Evolutionary conservation across 2,888 invertebrate genomes (phyloP), one percentile per base, ranked within the genome.

Genomic region (Metalampra italica): DNA sequence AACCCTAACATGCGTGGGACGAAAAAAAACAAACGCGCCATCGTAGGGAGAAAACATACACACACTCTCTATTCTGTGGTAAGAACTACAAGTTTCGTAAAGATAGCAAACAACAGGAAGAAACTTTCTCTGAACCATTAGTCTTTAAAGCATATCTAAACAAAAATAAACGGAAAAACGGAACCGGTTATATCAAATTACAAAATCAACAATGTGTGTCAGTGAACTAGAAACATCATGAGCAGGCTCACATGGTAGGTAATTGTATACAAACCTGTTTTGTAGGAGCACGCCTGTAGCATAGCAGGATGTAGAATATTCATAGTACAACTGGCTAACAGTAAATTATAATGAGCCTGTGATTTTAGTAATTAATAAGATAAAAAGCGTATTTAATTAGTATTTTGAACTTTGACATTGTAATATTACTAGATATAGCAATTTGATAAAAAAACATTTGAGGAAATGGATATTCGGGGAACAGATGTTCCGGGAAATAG

Each of bases 151-250:
- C 39, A 51, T 22, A 22, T 22, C 22, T 22, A 45, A 51, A 45
- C 36, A 15, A 42, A n/a, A n/a, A n/a, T n/a, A n/a, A 45, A 47
- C 30, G 38, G 32, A 29, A 40, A 47, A 61, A 53, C 52, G 53
- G 55, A 62, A 62, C 49, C 49, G 57, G 48, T 58, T 52, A 53
- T 47, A 57, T 47, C 49, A 49, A 55, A 56, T 59, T 56, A 66
- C 61, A 59, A 60, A 58, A 54, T 49, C 58, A 53, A 52, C 55
- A 37, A 55, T 57, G 62, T 75, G 63, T 75, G 74, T 68, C 75
- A 71, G 63, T 67, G 66, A 74, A 75, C 69, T 73, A 75, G 66
- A 68, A 65, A 68, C 50, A 59, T 66, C 58, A n/a, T n/a, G n/a
- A n/a, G n/a, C n/a, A 61, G 56, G 57, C 65, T 60, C 66, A 61